A percentile compares a stretch with the other conserved stretches of the same genome.
These are phyloP conservation scores for Tipula unca DNA, from an alignment of 2,888 invertebrate genomes.

Conservation along the genomic window DNA sequence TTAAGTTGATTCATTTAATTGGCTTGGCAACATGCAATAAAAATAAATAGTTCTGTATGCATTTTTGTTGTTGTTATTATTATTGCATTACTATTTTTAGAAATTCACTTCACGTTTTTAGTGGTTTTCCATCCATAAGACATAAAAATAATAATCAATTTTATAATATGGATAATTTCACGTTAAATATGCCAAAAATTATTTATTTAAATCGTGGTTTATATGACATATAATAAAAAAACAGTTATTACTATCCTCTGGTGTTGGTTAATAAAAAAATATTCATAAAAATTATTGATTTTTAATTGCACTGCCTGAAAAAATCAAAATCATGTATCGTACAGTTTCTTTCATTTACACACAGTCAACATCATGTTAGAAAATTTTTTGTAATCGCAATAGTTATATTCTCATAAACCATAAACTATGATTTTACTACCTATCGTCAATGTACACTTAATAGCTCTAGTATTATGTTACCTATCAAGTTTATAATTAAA, in stretches of 20 bases:
- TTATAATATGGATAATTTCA: background rate
- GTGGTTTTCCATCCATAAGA: background rate
- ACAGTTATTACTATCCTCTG: background rate
- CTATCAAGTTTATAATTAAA: background rate
- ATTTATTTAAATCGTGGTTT: background rate
- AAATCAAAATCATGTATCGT: background rate
- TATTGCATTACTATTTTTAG: background rate
- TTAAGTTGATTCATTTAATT: background rate
- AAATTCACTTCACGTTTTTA: background rate
- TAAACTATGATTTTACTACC: background rate
- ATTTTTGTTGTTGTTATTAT: background rate
- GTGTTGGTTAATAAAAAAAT: too few species aligned
- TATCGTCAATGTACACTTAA: background rate
- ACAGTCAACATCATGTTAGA: background rate
- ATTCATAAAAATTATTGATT: background rate
- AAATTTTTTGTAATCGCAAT: background rate
- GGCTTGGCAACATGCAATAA: background rate
- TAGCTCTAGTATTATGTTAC: background rate
- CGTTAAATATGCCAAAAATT: background rate
- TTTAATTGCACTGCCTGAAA: background rate
- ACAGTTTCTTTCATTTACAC: background rate
- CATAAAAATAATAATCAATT: background rate
- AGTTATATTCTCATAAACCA: background rate
- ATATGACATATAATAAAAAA: background rate
- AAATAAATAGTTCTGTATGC: background rate